Percentiles rank a stretch among this genome's conserved stretches.
Evolutionary conservation across 2,113 vertebrate genomes (phyloP).

Genomic region (Dicentrarchus labrax): DNA sequence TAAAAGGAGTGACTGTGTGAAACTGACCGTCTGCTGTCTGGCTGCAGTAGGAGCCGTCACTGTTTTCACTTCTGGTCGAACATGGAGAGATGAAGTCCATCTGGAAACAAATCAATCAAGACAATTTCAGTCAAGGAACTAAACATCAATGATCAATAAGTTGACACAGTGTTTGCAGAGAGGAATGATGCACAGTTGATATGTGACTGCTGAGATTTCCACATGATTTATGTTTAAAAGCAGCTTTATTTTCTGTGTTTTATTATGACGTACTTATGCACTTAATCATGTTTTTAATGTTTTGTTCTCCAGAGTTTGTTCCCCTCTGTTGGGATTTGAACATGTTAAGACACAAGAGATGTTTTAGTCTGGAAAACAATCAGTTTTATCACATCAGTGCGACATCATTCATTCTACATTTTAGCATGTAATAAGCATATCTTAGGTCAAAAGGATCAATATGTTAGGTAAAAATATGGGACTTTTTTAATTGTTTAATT

Average conservation of each 20-base stretch:
- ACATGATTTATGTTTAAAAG: too few relatives aligned
- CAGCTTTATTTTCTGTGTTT: neutral
- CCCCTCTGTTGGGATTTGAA: too few relatives aligned
- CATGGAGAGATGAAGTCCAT: conserved; percentile 62
- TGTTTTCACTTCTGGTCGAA: conserved; percentile 55
- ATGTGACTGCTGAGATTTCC: too few relatives aligned
- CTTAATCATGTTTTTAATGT: neutral
- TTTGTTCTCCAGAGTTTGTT: too few relatives aligned
- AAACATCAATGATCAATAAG: neutral
- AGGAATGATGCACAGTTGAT: neutral
- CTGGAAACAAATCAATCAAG: conserved; percentile 40
- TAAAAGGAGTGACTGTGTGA: neutral
- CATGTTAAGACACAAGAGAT: too few relatives aligned
- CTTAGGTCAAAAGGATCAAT: neutral
- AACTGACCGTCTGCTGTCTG: conserved; percentile 62
- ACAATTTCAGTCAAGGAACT: neutral
- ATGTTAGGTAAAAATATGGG: neutral
- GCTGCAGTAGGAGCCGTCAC: conserved; percentile 36
- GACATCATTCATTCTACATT: too few relatives aligned
- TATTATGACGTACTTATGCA: neutral
- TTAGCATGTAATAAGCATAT: neutral
- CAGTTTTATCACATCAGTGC: too few relatives aligned
- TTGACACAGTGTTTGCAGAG: neutral
- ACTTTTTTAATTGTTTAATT: neutral
- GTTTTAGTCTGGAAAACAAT: too few relatives aligned